Evolutionary conservation across 2,113 vertebrate species (phyloP), one percentile per base, ranked within the genome.

Genomic region (Nerophis lumbriciformis): DNA sequence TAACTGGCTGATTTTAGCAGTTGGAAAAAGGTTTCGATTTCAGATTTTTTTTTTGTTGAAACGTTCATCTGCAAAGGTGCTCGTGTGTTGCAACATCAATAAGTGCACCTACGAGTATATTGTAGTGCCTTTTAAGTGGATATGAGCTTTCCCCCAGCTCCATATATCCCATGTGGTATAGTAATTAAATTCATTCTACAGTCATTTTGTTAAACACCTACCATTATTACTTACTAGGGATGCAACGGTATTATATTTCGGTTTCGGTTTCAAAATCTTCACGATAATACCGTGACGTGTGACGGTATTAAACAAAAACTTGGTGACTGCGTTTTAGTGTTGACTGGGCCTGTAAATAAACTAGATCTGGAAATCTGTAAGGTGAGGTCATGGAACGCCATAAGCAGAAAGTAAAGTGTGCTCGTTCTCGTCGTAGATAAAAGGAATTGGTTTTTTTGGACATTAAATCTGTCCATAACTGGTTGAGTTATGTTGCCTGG

Each of bases 171-270:
- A 75, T 71, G 69, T 83, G 80, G 78, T 36, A 60, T 71, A 64
- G 28, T 85, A 79, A 85, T 82, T 84, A 11, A 68, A 74, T 75
- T 72, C 68, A 68, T 66, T 71, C 69, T 37, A 48, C 63, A 52
- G 48, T 80, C 80, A 79, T 83, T 60, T 75, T 72, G 56, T 45
- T 57, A 77, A 73, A 82, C 75, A 53, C 69, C 68, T 60, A 55
- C 65, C 47, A 59, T 53, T 53, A 38, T 66, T 42, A 52, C 71
- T 58, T 57, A 21, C 36, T 70, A 50, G 28, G 28, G 28, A 28
- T 28, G 3, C 28, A 28, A 28, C 28, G 3, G 28, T 3, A 28
- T 28, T 28, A 28, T 28, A 28, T 28, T 2, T 28, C 19, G 19
- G 19, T 19, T 19, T 19, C 19, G 19, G 19, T 19, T 19, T 19